Conservation (phyloP, 1,140 invertebrate genomes). For the Sitodiplosis mosellana region DNA sequence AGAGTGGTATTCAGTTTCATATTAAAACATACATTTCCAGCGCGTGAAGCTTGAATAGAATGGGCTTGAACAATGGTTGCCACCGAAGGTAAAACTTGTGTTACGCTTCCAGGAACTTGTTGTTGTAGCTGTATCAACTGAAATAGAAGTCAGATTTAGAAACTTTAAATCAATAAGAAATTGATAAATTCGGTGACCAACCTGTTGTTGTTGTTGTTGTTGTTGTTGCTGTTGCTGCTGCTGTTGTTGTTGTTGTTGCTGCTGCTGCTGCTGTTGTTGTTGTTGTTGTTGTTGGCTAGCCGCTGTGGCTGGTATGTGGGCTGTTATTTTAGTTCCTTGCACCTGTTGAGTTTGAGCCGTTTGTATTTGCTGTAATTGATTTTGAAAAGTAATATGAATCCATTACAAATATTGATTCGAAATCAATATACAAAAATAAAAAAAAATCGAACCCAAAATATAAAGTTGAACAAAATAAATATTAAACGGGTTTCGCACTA, state of each 20-base stretch:
- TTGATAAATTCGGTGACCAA: too few species aligned
- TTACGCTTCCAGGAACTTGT: constrained; percentile 4
- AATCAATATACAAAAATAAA: too few species aligned
- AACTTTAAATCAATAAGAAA: too few species aligned
- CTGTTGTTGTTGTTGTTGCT: neutral
- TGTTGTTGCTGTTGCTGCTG: too few species aligned
- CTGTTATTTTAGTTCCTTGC: neutral
- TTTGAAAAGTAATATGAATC: too few species aligned
- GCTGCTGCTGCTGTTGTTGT: constrained; percentile 12
- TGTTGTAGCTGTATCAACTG: neutral
- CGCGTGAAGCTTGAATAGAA: neutral
- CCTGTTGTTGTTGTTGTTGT: too few species aligned
- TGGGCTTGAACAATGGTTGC: constrained; percentile 6
- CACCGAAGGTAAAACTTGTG: constrained; percentile 14
- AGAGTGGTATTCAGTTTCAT: too few species aligned
- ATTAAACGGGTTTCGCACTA: too few species aligned
- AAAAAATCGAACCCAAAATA: too few species aligned
- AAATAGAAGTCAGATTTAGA: neutral
- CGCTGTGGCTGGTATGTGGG: constrained; percentile 1
- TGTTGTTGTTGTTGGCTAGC: constrained; percentile 1
- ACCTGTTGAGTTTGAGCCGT: constrained; percentile 2
- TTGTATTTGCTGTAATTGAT: neutral
- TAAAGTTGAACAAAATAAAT: too few species aligned
- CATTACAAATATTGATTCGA: too few species aligned
- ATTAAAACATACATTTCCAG: neutral